Percentiles rank a stretch among this genome's conserved stretches.
phyloP scores from a whole-genome alignment of 2,888 invertebrate species.

The Macrophya alboannulata region DNA sequence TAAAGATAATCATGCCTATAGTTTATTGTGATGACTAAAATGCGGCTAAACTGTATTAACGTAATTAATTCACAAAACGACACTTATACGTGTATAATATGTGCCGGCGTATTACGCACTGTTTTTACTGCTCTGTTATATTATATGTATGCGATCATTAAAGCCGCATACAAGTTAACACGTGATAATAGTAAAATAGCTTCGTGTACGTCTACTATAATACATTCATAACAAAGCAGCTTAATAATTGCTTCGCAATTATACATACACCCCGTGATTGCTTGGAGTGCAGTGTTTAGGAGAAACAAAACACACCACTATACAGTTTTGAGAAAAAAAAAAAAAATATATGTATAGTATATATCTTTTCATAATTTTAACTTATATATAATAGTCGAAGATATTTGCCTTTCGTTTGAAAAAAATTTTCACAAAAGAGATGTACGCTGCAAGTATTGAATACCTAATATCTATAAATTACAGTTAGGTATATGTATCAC shows the following conservation, averaged over 20 bases:
- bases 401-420: neutral
- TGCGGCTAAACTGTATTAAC: constrained; percentile 33
- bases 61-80: constrained; percentile 26
- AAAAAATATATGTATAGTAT: too few relatives aligned
- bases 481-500: constrained; percentile 13
- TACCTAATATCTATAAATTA: constrained; percentile 10
- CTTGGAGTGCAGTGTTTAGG: neutral
- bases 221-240: constrained; percentile 28
- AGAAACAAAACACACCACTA: neutral
- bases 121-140: constrained; percentile 7
- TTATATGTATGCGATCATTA: constrained; percentile 4
- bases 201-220: neutral
- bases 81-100: neutral
- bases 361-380: neutral
- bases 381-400: neutral
- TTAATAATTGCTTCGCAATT: constrained; percentile 5
- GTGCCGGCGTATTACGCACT: constrained; percentile 16
- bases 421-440: neutral
- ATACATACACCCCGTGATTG: constrained; percentile 10
- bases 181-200: constrained; percentile 22
- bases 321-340: constrained; percentile 20
- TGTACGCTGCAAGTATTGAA: neutral
- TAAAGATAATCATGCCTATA: neutral
- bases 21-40: constrained; percentile 13
- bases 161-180: constrained; percentile 1